A percentile compares a stretch with the other conserved stretches of the same genome.
Conservation (phyloP, 2,888 invertebrate species). For the Pseudanteris insignis region DNA sequence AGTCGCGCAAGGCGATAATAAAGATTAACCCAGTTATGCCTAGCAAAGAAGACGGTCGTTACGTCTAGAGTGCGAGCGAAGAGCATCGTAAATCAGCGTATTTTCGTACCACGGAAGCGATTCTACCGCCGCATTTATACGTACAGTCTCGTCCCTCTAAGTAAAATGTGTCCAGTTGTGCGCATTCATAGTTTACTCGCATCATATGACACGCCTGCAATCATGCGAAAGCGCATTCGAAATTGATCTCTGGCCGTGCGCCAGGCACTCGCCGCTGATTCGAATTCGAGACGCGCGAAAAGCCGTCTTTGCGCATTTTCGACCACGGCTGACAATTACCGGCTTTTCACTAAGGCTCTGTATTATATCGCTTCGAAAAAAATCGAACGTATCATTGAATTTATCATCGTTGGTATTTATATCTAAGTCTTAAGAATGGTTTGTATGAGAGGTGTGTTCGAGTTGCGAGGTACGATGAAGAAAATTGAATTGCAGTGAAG, state of each 20-base stretch:
- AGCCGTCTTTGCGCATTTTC: background rate
- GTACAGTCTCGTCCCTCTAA: constrained; percentile 26
- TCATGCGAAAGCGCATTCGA: constrained; percentile 40
- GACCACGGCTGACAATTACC: too few relatives aligned
- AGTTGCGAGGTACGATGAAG: too few relatives aligned
- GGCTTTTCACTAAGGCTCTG: too few relatives aligned
- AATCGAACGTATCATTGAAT: too few relatives aligned
- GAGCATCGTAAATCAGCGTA: constrained; percentile 60
- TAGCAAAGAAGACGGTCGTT: constrained; percentile 32
- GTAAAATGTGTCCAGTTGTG: constrained; percentile 6
- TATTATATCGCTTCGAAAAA: too few relatives aligned
- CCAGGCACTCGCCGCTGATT: constrained; percentile 5
- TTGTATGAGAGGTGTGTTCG: too few relatives aligned
- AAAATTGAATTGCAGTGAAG: too few relatives aligned
- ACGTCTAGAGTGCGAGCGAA: constrained; percentile 36
- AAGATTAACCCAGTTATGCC: constrained; percentile 47
- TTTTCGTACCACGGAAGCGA: constrained; percentile 64
- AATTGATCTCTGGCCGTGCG: constrained; percentile 53
- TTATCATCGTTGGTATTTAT: too few relatives aligned
- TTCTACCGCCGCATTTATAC: constrained; percentile 55
- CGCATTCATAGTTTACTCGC: constrained; percentile 27
- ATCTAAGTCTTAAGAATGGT: too few relatives aligned
- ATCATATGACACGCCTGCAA: constrained; percentile 29
- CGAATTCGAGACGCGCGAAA: constrained; percentile 4
- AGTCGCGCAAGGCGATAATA: constrained; percentile 26